A percentile compares a stretch with the other conserved stretches of the same genome.
Evolutionary conservation across 2,113 vertebrate genomes (phyloP).

Genomic region (Hyla sarda): DNA sequence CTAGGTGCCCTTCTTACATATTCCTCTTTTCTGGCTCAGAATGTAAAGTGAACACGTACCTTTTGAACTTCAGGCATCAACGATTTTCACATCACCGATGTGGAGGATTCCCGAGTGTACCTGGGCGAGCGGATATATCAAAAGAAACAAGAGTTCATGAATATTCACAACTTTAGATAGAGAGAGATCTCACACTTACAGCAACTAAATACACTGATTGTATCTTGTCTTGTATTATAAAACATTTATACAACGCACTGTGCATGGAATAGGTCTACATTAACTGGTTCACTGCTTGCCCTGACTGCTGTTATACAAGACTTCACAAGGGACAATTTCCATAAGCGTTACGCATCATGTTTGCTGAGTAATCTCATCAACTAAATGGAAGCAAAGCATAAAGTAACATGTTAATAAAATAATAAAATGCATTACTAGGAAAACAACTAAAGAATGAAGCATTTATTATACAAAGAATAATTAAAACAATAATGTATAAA

Average conservation of each 20-base stretch:
- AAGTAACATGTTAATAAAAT: background rate
- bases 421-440: too few species aligned
- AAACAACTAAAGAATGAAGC: background rate
- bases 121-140: constrained; percentile 80
- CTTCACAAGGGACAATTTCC: background rate
- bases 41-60: constrained; percentile 73
- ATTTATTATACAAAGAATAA: background rate
- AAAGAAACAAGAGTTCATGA: constrained; percentile 77
- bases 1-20: constrained; percentile 25
- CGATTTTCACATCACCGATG: constrained; percentile 83
- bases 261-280: constrained; percentile 27
- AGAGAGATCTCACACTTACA: constrained; percentile 48
- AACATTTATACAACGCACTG: constrained; percentile 44
- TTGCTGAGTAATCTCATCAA: background rate
- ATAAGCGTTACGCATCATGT: background rate
- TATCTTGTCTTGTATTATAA: constrained; percentile 49
- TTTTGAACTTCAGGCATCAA: constrained; percentile 75
- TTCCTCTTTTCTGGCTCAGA: constrained; percentile 27
- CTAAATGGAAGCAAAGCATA: background rate
- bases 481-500: background rate
- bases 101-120: constrained; percentile 83
- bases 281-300: background rate
- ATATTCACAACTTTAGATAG: constrained; percentile 63
- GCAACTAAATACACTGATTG: constrained; percentile 50
- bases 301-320: background rate